Evolutionary conservation across 2,113 vertebrate species (phyloP), one percentile per base, ranked within the genome.

Genomic region (Gnathonemus longibarbis): DNA sequence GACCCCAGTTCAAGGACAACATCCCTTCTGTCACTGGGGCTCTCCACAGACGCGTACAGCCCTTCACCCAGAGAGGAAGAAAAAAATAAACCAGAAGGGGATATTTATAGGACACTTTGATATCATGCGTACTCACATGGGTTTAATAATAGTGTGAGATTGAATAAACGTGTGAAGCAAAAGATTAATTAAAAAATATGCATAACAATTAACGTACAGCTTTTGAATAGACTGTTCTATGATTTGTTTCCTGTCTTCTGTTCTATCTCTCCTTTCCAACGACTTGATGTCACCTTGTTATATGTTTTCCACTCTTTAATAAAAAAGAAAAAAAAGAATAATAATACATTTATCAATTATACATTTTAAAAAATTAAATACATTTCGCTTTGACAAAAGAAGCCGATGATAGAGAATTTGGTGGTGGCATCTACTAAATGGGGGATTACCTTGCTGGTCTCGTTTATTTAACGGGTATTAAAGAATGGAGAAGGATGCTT

Each of bases 1-100:
- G 94, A 95, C 92, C 89, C 93, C 91, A 62, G 91, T 92, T 90
- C 90, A 92, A 93, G 93, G 92, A 93, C 91, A 92, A 93, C 92
- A 94, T 95, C 95, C 95, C 90, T 89, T 94, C 90, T 92, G 90
- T 94, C 93, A 70, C 27, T 24, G 31, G 80, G 45, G 66, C 50
- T 62, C 50, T 80, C 89, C 58, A 31, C 89, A 88, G 24, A 83
- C 90, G 70, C 80, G 90, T 93, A 92, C 94, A 93, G 93, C 91
- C 91, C 90, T 93, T 88, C 91, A 93, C 84, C 95, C 94, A 95
- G 94, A 94, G 90, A 91, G 91, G 92, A 92, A 62, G 87, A 91
- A 89, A 90, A 91, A 93, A 94, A 88, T 90, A 70, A 91, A 66
- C 92, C 92, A 91, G 90, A 89, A 93, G 92, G 93, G 90, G 92